These are phyloP conservation scores for Luperina nickerlii DNA, from an alignment of 2,888 invertebrate genomes.

Conservation along the genomic window DNA sequence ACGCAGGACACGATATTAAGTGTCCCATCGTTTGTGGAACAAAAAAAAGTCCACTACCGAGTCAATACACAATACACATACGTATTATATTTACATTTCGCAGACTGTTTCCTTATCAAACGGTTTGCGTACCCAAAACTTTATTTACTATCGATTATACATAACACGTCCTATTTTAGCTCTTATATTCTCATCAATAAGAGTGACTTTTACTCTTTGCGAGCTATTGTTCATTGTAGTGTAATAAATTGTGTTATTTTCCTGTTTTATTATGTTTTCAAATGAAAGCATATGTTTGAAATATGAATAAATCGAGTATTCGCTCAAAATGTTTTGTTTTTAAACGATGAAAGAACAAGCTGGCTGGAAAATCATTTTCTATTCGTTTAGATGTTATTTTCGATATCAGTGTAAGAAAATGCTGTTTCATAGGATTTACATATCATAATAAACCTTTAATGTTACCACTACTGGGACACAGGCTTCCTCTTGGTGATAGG, in stretches of 20 bases:
- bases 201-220: background rate
- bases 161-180: constrained; percentile 7
- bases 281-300: constrained; percentile 46
- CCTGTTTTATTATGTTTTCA: constrained; percentile 40
- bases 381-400: background rate
- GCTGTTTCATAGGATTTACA: background rate
- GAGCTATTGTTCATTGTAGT: background rate
- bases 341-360: background rate
- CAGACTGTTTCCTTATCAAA: constrained; percentile 40
- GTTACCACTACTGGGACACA: background rate
- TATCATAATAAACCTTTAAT: background rate
- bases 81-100: constrained; percentile 17
- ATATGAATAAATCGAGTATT: constrained; percentile 5
- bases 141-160: background rate
- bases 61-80: background rate
- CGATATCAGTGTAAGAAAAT: background rate
- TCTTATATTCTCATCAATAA: background rate
- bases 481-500: background rate
- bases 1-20: no score
- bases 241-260: constrained; percentile 53
- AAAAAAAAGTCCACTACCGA: no score
- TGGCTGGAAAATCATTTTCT: background rate
- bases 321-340: constrained; percentile 17
- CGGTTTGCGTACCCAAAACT: background rate
- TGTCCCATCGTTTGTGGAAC: no score